Conservation (phyloP, 1,140 invertebrate species). For the Pantala flavescens region DNA sequence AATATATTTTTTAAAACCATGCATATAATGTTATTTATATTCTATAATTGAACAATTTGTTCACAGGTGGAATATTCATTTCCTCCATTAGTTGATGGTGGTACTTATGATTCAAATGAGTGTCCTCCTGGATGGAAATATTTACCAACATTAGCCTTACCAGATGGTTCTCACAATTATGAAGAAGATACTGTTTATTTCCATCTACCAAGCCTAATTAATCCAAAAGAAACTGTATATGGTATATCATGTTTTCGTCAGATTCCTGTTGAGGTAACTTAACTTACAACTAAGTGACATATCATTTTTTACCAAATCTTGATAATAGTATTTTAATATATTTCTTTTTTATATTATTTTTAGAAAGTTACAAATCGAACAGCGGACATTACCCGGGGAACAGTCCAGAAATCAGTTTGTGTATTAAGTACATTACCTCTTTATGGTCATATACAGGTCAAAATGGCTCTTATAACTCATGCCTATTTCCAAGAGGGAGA, state of each 20-base stretch:
- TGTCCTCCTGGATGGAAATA: conserved; percentile 89
- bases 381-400: conserved; percentile 94
- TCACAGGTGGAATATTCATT: conserved; percentile 91
- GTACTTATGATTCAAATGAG: conserved; percentile 53
- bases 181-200: conserved; percentile 94
- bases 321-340: not conserved
- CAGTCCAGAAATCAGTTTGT: conserved; percentile 89
- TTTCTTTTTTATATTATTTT: conserved; percentile 28
- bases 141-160: conserved; percentile 85
- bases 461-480: conserved; percentile 90
- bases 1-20: no score
- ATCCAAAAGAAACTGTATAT: conserved; percentile 78
- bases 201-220: conserved; percentile 77
- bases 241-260: conserved; percentile 97
- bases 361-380: conserved; percentile 85
- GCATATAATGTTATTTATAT: conserved; percentile 25
- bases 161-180: conserved; percentile 97
- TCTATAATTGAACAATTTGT: conserved; percentile 15
- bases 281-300: not conserved
- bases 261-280: conserved; percentile 81
- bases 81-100: conserved; percentile 70
- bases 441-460: conserved; percentile 87
- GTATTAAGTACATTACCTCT: conserved; percentile 79
- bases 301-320: not conserved
- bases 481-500: conserved; percentile 94